Base-by-base conservation (phyloP, 2,888 invertebrate genomes). In the Phasia obesa region DNA sequence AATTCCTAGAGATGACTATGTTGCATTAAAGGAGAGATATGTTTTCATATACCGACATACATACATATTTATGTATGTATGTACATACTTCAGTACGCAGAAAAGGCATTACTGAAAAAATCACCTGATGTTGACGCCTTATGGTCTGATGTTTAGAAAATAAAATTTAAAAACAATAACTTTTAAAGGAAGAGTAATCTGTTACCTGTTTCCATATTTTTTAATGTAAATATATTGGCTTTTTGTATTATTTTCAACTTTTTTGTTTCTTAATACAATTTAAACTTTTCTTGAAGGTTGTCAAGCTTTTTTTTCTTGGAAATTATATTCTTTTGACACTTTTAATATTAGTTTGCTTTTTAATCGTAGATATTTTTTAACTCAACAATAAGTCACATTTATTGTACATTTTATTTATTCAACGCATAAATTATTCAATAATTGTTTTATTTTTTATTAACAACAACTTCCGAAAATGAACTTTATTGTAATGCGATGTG, bases 91-190 rank as follows among this genome's bases (percentile, higher is more conserved):
- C 23, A 17, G 23, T 70, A 70, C 44, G 51, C 57, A 49, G 27
- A 71, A 42, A 31, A 35, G 31, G 17, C 42, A 44, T 31, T 70
- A 79, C 59, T 49, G 64, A 67, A 78, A 75, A 79, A 64, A 83
- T 83, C 83, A 83, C 83, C 83, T 83, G 83, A 83, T 83, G 83
- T 83, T 79, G 60, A 83, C 79, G 83, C 83, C 79, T 79, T 70
- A 74, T 82, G 78, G 83, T 65, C 75, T 83, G 79, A 83, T 78
- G 62, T 69, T 71, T 62, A 49, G 23, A 42, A 55, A 42, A n/a
- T n/a, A 49, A 42, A 47, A 31, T 6, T 17, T 62, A 17, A 19
- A 42, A 42, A 42, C 42, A 42, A 42, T 42, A 1, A 47, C 0
- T 17, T 17, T 19, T 19, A 47, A 17, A 47, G 4, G 9, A 47